phyloP scores from a whole-genome alignment of 2,797 vertebrate species.

The Ispidina lecontei region DNA sequence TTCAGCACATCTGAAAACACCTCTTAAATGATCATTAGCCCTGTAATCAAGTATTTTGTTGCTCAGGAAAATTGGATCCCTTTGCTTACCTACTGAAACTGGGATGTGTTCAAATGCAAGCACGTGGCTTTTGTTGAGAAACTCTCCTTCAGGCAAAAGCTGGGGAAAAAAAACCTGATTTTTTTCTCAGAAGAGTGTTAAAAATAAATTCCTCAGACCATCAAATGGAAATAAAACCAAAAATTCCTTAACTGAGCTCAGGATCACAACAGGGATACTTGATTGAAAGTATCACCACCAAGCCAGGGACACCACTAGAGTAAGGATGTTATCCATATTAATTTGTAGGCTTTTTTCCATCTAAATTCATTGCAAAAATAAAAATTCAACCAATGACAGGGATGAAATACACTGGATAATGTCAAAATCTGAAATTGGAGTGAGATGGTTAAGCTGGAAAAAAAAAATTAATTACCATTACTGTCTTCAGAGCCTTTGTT shows the following conservation, averaged over 20 bases:
- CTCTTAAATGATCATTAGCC: slow-evolving; percentile 74
- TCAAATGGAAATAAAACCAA: neutral
- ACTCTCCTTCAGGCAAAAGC: neutral
- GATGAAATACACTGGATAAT: neutral
- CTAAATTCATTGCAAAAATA: neutral
- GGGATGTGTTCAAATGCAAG: slow-evolving; percentile 15
- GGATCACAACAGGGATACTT: neutral
- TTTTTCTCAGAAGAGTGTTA: neutral
- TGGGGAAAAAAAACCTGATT: neutral
- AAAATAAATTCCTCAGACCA: neutral
- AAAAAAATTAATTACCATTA: neutral
- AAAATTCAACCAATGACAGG: neutral
- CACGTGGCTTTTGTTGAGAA: neutral
- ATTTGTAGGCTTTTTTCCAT: neutral
- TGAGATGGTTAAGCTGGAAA: neutral
- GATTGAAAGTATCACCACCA: neutral
- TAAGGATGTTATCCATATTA: neutral
- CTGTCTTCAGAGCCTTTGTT: neutral
- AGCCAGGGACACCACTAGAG: neutral
- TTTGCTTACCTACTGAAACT: slow-evolving; percentile 60
- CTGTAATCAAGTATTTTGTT: slow-evolving; percentile 76
- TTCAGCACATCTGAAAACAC: slow-evolving; percentile 70
- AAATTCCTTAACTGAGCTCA: neutral
- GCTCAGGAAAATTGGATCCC: slow-evolving; percentile 58
- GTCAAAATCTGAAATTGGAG: neutral